These are phyloP conservation scores for Catocala sponsa DNA, from an alignment of 2,888 invertebrate genomes.

Conservation along the genomic window DNA sequence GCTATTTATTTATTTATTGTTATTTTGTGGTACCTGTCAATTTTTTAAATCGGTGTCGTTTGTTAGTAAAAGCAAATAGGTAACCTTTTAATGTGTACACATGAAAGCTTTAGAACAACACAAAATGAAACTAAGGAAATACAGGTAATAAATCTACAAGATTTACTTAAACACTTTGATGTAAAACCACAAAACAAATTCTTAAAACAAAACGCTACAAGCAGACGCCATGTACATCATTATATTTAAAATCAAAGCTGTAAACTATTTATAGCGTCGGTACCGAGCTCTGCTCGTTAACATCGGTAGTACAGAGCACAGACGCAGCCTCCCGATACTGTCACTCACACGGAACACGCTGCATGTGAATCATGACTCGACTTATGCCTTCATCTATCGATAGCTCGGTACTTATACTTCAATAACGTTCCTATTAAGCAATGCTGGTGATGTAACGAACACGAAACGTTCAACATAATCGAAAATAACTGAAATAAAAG, in stretches of 20 bases:
- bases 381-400: constrained; percentile 54
- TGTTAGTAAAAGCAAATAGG: no score
- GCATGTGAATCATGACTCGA: constrained; percentile 56
- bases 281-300: constrained; percentile 35
- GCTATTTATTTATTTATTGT: no score
- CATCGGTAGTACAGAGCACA: constrained; percentile 28
- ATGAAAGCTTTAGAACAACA: no score
- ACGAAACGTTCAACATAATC: background rate
- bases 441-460: background rate
- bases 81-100: no score
- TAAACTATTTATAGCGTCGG: constrained; percentile 32
- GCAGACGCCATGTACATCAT: background rate
- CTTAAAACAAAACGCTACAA: constrained; percentile 2
- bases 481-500: no score
- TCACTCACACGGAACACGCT: constrained; percentile 58
- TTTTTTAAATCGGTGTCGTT: no score
- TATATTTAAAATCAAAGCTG: constrained; percentile 6
- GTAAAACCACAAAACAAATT: constrained; percentile 1
- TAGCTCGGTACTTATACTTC: background rate
- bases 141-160: constrained; percentile 2
- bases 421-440: background rate
- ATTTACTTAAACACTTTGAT: background rate
- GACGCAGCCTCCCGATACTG: constrained; percentile 56
- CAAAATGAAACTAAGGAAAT: no score
- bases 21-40: no score